Percentiles rank a stretch among this genome's conserved stretches.
Evolutionary conservation across 2,888 invertebrate genomes (phyloP).

Genomic region (Oscheius sp.): DNA sequence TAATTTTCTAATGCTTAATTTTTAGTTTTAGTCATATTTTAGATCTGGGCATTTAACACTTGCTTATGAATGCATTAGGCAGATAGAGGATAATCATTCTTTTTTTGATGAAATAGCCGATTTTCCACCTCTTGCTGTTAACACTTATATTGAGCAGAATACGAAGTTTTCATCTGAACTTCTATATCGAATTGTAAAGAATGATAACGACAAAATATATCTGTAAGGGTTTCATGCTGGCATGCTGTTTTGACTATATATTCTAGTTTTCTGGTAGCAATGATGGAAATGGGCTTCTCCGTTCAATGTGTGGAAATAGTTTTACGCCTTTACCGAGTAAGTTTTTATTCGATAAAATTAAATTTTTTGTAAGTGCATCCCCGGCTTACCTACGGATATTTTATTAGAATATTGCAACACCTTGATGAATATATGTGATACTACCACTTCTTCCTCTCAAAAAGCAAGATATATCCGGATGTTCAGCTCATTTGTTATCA

Average conservation of each 20-base stretch:
- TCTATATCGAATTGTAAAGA: conserved; percentile 1
- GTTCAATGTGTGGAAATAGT: conserved; percentile 31
- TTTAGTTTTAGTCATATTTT: neutral
- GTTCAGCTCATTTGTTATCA: conserved; percentile 29
- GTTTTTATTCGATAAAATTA: neutral
- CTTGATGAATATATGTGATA: neutral
- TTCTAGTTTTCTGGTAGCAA: neutral
- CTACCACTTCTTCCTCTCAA: conserved; percentile 22
- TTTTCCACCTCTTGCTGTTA: neutral
- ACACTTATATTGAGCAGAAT: conserved; percentile 7
- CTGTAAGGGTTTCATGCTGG: too few relatives aligned
- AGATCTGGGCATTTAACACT: neutral
- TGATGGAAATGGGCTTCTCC: conserved; percentile 21
- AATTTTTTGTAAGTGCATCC: conserved; percentile 17
- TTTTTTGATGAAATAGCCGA: conserved; percentile 6
- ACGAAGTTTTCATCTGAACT: conserved; percentile 10
- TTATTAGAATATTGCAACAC: conserved; percentile 25
- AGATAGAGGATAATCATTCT: neutral
- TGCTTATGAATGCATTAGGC: neutral
- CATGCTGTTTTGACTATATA: too few relatives aligned
- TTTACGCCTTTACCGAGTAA: conserved; percentile 26
- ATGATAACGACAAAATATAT: conserved; percentile 4
- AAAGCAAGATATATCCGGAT: conserved; percentile 22
- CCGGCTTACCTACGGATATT: neutral
- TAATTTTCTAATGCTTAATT: neutral